phyloP scores from a whole-genome alignment of 2,888 invertebrate species.

The Cerastis leucographa region DNA sequence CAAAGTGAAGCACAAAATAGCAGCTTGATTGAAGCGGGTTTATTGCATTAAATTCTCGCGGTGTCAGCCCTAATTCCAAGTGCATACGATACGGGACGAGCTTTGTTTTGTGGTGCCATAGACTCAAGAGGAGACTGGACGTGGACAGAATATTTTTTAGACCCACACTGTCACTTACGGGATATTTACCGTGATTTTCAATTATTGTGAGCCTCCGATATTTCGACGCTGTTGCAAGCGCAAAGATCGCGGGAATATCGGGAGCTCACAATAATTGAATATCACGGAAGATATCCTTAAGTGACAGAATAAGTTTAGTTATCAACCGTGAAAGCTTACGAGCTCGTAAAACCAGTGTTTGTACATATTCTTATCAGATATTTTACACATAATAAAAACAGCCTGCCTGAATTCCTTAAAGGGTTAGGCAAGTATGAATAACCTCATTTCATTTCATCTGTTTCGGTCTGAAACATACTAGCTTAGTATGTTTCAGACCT shows the following conservation, averaged over 20 bases:
- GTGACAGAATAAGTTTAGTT: too few species aligned
- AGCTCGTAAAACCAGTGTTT: too few species aligned
- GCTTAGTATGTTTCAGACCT: background rate
- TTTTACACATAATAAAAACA: background rate
- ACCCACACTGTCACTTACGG: too few species aligned
- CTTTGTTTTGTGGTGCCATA: constrained; percentile 71
- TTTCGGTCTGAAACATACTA: too few species aligned
- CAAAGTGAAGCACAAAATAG: constrained; percentile 39
- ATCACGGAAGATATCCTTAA: too few species aligned
- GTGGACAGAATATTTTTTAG: background rate
- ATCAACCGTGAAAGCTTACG: too few species aligned
- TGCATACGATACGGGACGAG: constrained; percentile 70
- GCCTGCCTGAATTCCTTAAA: background rate
- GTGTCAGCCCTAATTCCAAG: constrained; percentile 69
- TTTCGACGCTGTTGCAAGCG: too few species aligned
- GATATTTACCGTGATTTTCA: too few species aligned
- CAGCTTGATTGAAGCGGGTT: constrained; percentile 44
- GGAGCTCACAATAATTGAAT: too few species aligned
- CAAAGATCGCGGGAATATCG: too few species aligned
- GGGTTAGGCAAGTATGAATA: background rate
- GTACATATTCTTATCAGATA: too few species aligned
- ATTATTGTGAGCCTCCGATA: too few species aligned
- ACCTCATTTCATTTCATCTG: background rate
- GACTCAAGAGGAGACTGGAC: constrained; percentile 61
- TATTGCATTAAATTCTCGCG: constrained; percentile 56